A percentile compares a stretch with the other conserved stretches of the same genome.
phyloP scores from a whole-genome alignment of 2,797 vertebrate genomes.

The Neoniphon sammara region DNA sequence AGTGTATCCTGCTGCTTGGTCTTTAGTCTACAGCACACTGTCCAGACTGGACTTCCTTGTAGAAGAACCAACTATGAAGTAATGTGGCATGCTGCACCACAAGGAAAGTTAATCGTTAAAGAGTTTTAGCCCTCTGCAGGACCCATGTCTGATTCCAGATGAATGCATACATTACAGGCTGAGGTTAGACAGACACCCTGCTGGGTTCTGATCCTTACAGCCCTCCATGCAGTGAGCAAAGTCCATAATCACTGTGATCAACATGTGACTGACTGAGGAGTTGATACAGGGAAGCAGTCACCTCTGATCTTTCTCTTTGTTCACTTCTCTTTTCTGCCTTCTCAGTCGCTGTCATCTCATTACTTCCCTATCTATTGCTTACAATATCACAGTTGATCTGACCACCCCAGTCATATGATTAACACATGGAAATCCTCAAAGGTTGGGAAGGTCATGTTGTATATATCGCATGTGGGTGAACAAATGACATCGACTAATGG shows the following conservation, averaged over 20 bases:
- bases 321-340: not conserved
- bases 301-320: constrained; percentile 19
- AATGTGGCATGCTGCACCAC: not conserved
- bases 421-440: constrained; percentile 25
- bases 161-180: constrained; percentile 40
- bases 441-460: not conserved
- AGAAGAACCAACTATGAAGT: constrained; percentile 5
- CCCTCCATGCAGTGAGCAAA: constrained; percentile 35
- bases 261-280: constrained; percentile 39
- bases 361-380: constrained; percentile 44
- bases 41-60: constrained; percentile 34
- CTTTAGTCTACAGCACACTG: constrained; percentile 38
- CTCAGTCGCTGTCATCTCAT: constrained; percentile 21
- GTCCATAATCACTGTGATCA: constrained; percentile 39
- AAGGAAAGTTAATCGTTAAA: constrained; percentile 32
- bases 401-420: constrained; percentile 34
- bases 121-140: constrained; percentile 15
- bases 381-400: constrained; percentile 3
- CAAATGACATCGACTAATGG: not conserved
- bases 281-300: constrained; percentile 30
- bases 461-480: constrained; percentile 12
- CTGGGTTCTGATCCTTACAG: constrained; percentile 22
- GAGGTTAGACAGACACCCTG: constrained; percentile 31
- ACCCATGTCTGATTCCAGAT: constrained; percentile 45
- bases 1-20: not conserved